phyloP scores from a whole-genome alignment of 1,140 invertebrate genomes.

The Scylla paramamosain region DNA sequence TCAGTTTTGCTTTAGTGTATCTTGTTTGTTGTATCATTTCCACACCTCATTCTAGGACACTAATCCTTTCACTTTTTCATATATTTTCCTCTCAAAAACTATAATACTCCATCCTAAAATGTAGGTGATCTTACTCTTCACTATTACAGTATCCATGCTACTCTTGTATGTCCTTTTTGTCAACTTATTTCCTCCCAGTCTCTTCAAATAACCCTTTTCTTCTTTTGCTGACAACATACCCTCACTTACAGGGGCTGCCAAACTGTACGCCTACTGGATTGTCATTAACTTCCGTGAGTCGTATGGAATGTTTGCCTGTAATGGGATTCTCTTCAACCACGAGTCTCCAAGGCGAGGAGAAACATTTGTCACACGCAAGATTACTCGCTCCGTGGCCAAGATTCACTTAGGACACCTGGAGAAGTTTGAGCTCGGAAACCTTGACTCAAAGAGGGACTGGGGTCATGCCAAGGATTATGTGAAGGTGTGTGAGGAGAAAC shows the following conservation, averaged over 20 bases:
- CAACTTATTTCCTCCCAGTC: too few species aligned
- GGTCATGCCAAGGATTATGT: slow-evolving; percentile 99
- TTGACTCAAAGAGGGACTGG: slow-evolving; percentile 98
- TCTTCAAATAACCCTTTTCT: too few species aligned
- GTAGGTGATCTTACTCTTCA: too few species aligned
- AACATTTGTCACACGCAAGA: slow-evolving; percentile 99
- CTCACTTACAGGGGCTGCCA: slow-evolving; percentile 91
- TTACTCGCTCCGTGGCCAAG: slow-evolving; percentile 98
- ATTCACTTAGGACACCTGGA: slow-evolving; percentile 94
- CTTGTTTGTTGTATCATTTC: too few species aligned
- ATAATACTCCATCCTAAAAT: too few species aligned
- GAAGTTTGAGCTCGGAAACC: slow-evolving; percentile 94
- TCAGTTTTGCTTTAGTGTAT: too few species aligned
- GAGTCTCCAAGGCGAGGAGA: slow-evolving; percentile 98
- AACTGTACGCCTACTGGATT: slow-evolving; percentile 99
- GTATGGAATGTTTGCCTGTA: slow-evolving; percentile 98
- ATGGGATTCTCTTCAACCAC: slow-evolving; percentile 99
- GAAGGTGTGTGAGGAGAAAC: slow-evolving; percentile 84
- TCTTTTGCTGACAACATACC: too few species aligned
- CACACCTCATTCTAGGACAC: too few species aligned
- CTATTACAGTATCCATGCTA: too few species aligned
- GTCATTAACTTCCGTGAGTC: slow-evolving; percentile 99
- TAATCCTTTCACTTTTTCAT: too few species aligned
- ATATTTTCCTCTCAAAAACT: too few species aligned
- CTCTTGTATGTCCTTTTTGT: too few species aligned